phyloP scores from a whole-genome alignment of 2,888 invertebrate genomes.

The Melanostoma mellinum region DNA sequence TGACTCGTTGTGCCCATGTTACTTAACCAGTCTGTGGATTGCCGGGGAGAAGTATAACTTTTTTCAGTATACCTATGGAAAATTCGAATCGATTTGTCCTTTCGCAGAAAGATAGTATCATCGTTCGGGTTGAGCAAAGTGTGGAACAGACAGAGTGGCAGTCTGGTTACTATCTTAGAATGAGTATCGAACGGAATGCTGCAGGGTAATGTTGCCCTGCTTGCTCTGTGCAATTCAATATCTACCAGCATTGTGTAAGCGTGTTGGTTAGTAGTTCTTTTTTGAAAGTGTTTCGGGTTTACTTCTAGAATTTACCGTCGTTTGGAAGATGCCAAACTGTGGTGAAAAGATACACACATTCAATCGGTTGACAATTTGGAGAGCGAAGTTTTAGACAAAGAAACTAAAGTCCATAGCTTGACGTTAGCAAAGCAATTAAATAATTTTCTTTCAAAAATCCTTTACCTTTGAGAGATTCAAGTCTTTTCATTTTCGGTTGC shows the following conservation, averaged over 20 bases:
- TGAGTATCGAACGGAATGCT: constrained; percentile 15
- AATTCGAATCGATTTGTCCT: constrained; percentile 61
- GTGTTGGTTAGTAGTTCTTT: not conserved
- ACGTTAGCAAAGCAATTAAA: too few relatives aligned
- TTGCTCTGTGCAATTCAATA: constrained; percentile 39
- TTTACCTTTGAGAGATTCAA: too few relatives aligned
- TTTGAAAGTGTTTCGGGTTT: constrained; percentile 3
- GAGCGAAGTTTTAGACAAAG: too few relatives aligned
- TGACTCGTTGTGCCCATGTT: constrained; percentile 23
- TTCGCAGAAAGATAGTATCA: constrained; percentile 47
- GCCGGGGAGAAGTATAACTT: constrained; percentile 11
- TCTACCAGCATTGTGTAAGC: constrained; percentile 27
- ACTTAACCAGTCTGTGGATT: constrained; percentile 22
- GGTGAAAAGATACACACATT: too few relatives aligned
- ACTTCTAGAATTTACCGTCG: constrained; percentile 21
- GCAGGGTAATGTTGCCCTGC: constrained; percentile 31
- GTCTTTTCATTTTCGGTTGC: too few relatives aligned
- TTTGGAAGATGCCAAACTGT: too few relatives aligned
- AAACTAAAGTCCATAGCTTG: too few relatives aligned
- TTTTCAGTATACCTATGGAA: not conserved
- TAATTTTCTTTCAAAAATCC: too few relatives aligned
- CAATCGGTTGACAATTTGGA: too few relatives aligned
- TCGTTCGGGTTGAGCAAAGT: constrained; percentile 33
- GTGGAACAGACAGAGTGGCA: constrained; percentile 30
- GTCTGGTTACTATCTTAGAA: constrained; percentile 46